Evolutionary conservation across 2,797 vertebrate species (phyloP), one percentile per base, ranked within the genome.

Genomic region (Rhinoraja longicauda): DNA sequence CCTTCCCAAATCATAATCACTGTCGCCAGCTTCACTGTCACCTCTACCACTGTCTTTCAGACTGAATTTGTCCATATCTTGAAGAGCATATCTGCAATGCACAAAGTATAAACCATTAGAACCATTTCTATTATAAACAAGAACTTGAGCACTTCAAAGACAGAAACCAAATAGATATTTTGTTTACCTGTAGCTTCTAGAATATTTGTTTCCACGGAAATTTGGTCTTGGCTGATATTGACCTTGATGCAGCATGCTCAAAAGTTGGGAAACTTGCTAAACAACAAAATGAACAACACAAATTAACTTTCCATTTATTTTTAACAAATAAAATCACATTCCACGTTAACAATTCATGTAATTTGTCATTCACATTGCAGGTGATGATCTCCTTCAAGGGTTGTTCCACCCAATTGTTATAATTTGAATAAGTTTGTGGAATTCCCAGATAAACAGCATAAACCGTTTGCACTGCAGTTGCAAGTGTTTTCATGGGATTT

Each of bases 11-110:
- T 99, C 99, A 93, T 99, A 99, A 95, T 99, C 99, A 64, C 99
- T 99, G 97, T 99, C 99, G 93, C 99, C 98, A 0, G 99, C 98
- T 96, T 99, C 99, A 10, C 99, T 99, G 94, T 99, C 99, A 72
- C 99, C 99, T 6, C 98, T 97, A 0, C 99, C 99, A 86, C 99
- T 99, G 97, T 99, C 99, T 96, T 99, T 99, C 95, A 99, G 95
- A 94, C 99, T 99, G 95, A 99, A 99, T 95, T 99, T 99, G 93
- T 99, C 99, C 98, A 99, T 99, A 94, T 99, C 99, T 94, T 99
- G 98, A 90, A 99, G 96, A 93, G 98, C 98, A 93, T 98, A 99
- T 95, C 99, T 99, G 95, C 79, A 95, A 93, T 95, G 29, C 93
- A 77, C 95, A 93, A 94, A 79, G 45, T 19, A 77, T 19, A 64